Evolutionary conservation across 2,888 invertebrate species (phyloP), one percentile per base, ranked within the genome.

Genomic region (Venustoraphidia nigricollis): DNA sequence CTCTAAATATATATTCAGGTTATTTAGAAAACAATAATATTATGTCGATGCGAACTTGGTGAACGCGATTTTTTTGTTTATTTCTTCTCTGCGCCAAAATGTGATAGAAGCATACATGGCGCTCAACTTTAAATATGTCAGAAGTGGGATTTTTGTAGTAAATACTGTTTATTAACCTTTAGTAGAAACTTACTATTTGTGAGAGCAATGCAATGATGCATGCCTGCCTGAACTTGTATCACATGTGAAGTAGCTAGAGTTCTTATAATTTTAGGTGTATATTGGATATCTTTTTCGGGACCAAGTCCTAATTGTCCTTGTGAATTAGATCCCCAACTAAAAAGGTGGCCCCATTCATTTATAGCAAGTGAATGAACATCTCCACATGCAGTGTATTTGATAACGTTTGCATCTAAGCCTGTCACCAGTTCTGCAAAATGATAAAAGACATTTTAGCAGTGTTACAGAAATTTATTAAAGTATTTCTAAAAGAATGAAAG

Each of bases 341-440:
- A 89, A 1, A 91, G 71, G 60, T 92, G 87, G 0, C 93, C 93
- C 84, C 90, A 91, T 61, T 85, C 83, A 55, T 87, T 89, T 11
- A 95, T 66, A 0, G 88, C 94, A 60, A 93, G 65, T 10, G 90
- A 89, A 66, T 95, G 93, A 48, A 76, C 72, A 36, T 77, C 69
- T 3, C 96, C 96, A 66, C 90, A 90, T 54, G 81, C 73, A 54
- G 80, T 69, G 53, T 73, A 70, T 45, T 72, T 75, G 57, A 94
- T 82, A 50, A 73, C 73, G 64, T 86, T 83, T 36, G 83, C 79
- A 59, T 82, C 79, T 53, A 94, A 70, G 44, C 78, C 78, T 53
- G 78, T 75, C 50, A 94, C 79, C 53, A 75, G 62, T 59, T 81
- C 81, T 79, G 66, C 35, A 68, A 66, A 53, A 47, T 3, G 6